Evolutionary conservation across 2,113 vertebrate species (phyloP).

Genomic region (Pseudorectes ferrugineus): DNA sequence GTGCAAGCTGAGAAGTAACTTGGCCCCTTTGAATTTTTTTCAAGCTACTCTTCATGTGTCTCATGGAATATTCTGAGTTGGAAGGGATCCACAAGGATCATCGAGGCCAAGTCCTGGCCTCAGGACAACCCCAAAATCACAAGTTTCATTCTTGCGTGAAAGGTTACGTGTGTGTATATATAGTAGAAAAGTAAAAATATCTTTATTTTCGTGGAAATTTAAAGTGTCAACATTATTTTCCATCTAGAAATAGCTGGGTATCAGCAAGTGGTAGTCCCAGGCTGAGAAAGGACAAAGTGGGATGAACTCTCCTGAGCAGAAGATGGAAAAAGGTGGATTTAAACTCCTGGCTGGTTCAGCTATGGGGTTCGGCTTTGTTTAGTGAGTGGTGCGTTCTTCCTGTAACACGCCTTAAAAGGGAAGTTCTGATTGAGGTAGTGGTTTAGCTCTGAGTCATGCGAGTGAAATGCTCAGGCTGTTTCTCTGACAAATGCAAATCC

Average conservation of each 20-base stretch:
- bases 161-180: not conserved
- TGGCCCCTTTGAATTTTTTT: not conserved
- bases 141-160: not conserved
- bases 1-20: not conserved
- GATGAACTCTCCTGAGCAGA: not conserved
- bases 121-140: not conserved
- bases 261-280: not conserved
- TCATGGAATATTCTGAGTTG: not conserved
- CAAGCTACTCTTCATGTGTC: not conserved
- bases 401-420: slow-evolving; percentile 62
- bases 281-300: not conserved
- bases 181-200: not conserved
- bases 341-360: not conserved
- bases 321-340: not conserved
- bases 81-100: not conserved
- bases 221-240: not conserved
- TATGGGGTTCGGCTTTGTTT: not conserved
- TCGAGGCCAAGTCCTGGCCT: not conserved
- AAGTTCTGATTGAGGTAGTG: slow-evolving; percentile 38
- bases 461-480: slow-evolving; percentile 46
- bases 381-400: slow-evolving; percentile 3
- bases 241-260: not conserved
- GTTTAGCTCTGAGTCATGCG: slow-evolving; percentile 65
- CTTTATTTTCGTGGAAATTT: not conserved
- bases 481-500: not conserved